Evolutionary conservation across 2,888 invertebrate genomes (phyloP), one percentile per base, ranked within the genome.

Genomic region (Chalcosyrphus nemorum): DNA sequence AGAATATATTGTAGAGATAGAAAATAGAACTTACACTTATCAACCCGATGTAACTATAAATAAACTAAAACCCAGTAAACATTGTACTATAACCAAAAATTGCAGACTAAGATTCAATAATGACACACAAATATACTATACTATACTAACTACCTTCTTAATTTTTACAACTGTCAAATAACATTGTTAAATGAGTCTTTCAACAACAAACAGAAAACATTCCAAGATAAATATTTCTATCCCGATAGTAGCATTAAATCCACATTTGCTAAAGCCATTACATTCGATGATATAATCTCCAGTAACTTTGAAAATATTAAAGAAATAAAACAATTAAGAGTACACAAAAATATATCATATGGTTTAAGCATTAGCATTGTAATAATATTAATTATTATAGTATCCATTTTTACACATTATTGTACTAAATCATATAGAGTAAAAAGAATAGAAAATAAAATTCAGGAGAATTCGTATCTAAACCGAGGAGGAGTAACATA

Each of bases 21-120:
- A 61, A 27, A 61, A 59, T 35, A 2, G 47, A 50, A 47, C 45
- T n/a, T 71, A 35, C 59, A 11, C 27, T 50, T 57, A 70, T 27
- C 59, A 59, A 59, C 2, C 19, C 5, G 47, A 71, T 59, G 59
- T 50, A 27, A 47, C 71, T n/a, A 0, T 59, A 1, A 21, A 59
- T 15, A 13, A 74, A 54, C 13, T 70, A 19, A 21, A 43, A 70
- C 45, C 6, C 43, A 75, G 65, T 27, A 65, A 56, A 65, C 63
- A 56, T 45, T 75, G 65, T 43, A 13, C 50, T n/a, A 43, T 61
- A 29, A 63, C 27, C 3, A 19, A 61, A 4, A 43, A 15, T 27
- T 75, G 56, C 47, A 45, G 17, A 45, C 56, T 45, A 17, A 57
- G 21, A 15, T 71, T 24, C 29, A 61, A 61, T 27, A 72, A 63